Evolutionary conservation across 2,113 vertebrate species (phyloP), one percentile per base, ranked within the genome.

Genomic region (Panthera leo): DNA sequence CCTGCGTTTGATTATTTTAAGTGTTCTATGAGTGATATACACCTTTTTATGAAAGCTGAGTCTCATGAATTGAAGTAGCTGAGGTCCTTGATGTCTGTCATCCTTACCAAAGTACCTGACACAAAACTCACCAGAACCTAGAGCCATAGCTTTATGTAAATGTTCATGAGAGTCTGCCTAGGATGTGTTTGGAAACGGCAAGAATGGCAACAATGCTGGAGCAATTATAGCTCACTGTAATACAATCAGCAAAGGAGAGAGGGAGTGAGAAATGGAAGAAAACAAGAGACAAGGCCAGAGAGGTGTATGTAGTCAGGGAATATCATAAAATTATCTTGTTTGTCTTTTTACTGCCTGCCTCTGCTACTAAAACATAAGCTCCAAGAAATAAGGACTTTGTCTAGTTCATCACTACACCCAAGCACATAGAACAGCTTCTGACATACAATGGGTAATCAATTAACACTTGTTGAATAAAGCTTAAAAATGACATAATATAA

Each of bases 31-130:
- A 23, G 84, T 97, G 51, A 48, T 89, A n/a, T 85, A 7, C 36
- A 90, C 90, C 80, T 75, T 67, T 76, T 98, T 97, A 63, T 97
- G 79, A 94, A 98, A 98, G 76, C 96, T 95, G 45, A 87, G 82
- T 94, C 76, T 98, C 97, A 45, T 39, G 55, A 16, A 85, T 2
- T 83, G n/a, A 97, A 97, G 55, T 95, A 94, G 86, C 91, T 48
- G 21, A 75, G 71, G 71, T 75, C 23, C 39, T 42, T 75, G 36
- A 42, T 42, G 71, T 93, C 95, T 48, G 55, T 95, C 84, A 34
- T 89, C 34, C 94, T 97, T 95, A 94, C 85, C 89, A 63, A 96
- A 96, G 7, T 71, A 67, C 75, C 68, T 95, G 67, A 16, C 76
- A 94, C 48, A 85, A 70, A 96, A 80, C 36, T 42, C 53, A 88